These are phyloP conservation scores for Muscidifurax raptorellus DNA, from an alignment of 1,140 invertebrate species.

Conservation along the genomic window DNA sequence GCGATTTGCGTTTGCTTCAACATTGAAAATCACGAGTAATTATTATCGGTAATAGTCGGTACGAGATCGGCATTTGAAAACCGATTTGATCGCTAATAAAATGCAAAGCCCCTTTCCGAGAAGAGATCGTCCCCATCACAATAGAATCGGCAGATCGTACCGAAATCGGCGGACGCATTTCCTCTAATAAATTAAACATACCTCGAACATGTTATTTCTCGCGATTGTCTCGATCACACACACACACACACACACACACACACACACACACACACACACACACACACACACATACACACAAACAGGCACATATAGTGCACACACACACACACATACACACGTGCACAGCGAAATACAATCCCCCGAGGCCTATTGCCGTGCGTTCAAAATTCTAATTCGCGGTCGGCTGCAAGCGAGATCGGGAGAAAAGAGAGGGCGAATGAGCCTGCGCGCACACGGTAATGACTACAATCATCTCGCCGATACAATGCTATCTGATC, in stretches of 20 bases:
- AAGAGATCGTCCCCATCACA: neutral
- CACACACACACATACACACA: neutral
- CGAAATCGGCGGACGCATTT: constrained; percentile 35
- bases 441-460: constrained; percentile 48
- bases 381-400: constrained; percentile 70
- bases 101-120: constrained; percentile 22
- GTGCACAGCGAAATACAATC: constrained; percentile 25
- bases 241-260: neutral
- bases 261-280: neutral
- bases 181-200: constrained; percentile 44
- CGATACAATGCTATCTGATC: constrained; percentile 71
- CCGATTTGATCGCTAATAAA: constrained; percentile 12
- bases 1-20: no score
- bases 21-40: no score
- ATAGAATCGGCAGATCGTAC: constrained; percentile 11
- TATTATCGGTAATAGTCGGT: no score
- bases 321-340: neutral
- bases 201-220: constrained; percentile 44
- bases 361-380: constrained; percentile 4
- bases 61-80: neutral
- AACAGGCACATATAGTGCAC: no score
- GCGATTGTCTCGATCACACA: constrained; percentile 39
- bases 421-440: neutral
- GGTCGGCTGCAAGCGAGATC: constrained; percentile 47
- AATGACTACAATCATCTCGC: constrained; percentile 72